Evolutionary conservation across 2,113 vertebrate species (phyloP).

Genomic region (Phylloscopus whistleri): DNA sequence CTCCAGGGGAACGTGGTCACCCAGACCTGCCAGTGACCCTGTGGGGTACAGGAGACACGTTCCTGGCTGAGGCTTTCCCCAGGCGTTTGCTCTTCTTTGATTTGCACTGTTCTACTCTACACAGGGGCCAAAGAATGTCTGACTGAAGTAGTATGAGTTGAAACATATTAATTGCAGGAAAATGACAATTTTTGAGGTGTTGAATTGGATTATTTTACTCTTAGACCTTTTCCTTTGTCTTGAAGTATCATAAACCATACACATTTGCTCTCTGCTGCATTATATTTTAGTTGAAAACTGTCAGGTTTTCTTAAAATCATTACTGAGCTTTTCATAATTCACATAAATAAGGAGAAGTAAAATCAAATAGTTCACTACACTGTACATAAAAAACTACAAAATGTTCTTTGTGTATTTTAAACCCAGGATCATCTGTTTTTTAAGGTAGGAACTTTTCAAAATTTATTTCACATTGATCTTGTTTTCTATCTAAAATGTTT

Average conservation of each 20-base stretch:
- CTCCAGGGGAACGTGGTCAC: neutral
- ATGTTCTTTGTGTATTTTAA: neutral
- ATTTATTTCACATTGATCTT: conserved; percentile 27
- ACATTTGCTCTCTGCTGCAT: neutral
- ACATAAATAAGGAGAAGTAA: neutral
- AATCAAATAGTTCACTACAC: neutral
- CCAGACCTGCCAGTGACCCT: neutral
- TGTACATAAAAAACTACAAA: neutral
- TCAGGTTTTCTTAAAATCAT: neutral
- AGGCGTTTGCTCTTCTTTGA: neutral
- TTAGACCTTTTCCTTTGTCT: neutral
- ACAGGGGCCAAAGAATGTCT: neutral
- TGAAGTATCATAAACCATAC: neutral
- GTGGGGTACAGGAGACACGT: rapidly evolving
- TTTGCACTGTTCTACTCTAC: neutral
- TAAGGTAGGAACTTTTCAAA: neutral
- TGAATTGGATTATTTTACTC: neutral
- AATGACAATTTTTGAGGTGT: neutral
- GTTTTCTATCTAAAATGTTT: neutral
- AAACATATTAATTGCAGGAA: neutral
- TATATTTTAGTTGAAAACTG: neutral
- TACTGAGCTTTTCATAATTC: neutral
- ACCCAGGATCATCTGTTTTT: neutral
- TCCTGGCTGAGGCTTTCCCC: neutral
- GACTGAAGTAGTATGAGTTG: neutral